Base-by-base conservation (phyloP, 2,113 vertebrate genomes). In the Cairina moschata region DNA sequence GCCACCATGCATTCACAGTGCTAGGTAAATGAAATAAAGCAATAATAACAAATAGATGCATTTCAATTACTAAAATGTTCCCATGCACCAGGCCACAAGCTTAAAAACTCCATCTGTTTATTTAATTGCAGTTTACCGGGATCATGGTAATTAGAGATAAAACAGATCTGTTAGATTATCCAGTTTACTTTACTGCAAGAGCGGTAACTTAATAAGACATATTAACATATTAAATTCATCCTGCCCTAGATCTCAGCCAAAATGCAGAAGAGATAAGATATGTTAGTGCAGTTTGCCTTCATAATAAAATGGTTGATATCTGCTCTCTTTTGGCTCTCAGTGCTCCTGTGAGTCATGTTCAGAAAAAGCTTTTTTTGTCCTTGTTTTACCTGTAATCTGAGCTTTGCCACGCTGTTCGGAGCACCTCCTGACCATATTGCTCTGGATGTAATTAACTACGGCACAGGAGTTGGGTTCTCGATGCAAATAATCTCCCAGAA, bases 141-240 rank as follows among this genome's bases (percentile, higher is more conserved):
- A 96, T 95, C 91, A 67, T 83, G 94, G 88, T 94, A 96, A 97
- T 96, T 96, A 96, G 95, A 96, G 95, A 97, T 96, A 96, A 96
- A 96, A 96, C 88, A 96, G 93, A 97, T 95, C 88, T 94, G 71
- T 93, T 92, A 96, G 93, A 96, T 97, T 96, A 96, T 74, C 83
- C 92, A 91, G 95, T 96, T 95, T 93, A 94, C 95, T 96, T 94
- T 95, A 96, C 67, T 91, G 88, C 95, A 80, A 83, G 81, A 96
- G 86, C 1, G 12, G 92, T 95, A 95, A 92, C 92, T 96, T 95
- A 96, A 93, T 96, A 96, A 96, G 71, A 66, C 71, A 68, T 87
- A 96, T 95, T 91, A 96, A 91, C 93, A 91, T 95, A 97, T 85
- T 89, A 96, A 94, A 96, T 96, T 96, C 96, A 95, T 92, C 92